Conservation (phyloP, 2,113 vertebrate species). For the Stomatorhinus ivindoensis region DNA sequence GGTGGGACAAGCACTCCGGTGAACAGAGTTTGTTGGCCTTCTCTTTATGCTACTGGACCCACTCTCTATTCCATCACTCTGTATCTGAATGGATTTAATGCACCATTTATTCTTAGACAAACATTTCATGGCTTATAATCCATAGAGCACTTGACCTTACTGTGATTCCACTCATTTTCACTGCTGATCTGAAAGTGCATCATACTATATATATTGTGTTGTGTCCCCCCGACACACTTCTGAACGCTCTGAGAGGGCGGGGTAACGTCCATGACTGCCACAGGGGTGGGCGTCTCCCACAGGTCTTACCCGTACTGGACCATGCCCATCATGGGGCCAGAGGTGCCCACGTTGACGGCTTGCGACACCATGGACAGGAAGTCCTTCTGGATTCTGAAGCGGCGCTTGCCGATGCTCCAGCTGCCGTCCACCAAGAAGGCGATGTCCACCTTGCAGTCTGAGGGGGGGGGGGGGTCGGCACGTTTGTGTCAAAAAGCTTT, state of each 20-base stretch:
- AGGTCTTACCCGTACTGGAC: constrained; percentile 81
- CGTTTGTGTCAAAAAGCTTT: not conserved
- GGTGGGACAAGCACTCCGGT: not conserved
- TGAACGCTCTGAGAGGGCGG: not conserved
- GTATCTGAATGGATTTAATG: not conserved
- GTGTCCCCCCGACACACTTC: not conserved
- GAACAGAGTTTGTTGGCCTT: not conserved
- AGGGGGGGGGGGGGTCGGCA: constrained; percentile 22
- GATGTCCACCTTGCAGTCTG: constrained; percentile 88
- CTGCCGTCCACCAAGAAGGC: constrained; percentile 90
- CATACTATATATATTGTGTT: not conserved
- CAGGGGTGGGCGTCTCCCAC: not conserved
- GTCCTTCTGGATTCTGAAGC: constrained; percentile 90
- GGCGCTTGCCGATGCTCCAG: constrained; percentile 86
- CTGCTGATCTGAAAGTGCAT: not conserved
- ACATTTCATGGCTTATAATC: not conserved
- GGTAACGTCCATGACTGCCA: no score
- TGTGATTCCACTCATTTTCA: not conserved
- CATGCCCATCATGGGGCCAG: constrained; percentile 87
- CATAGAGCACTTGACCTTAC: not conserved
- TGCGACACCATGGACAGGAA: constrained; percentile 77
- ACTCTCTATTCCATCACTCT: not conserved
- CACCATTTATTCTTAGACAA: not conserved
- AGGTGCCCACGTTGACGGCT: constrained; percentile 68
- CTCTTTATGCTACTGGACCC: not conserved